A percentile compares a stretch with the other conserved stretches of the same genome.
phyloP scores from a whole-genome alignment of 2,888 invertebrate genomes.

The Eumerus sabulonum region DNA sequence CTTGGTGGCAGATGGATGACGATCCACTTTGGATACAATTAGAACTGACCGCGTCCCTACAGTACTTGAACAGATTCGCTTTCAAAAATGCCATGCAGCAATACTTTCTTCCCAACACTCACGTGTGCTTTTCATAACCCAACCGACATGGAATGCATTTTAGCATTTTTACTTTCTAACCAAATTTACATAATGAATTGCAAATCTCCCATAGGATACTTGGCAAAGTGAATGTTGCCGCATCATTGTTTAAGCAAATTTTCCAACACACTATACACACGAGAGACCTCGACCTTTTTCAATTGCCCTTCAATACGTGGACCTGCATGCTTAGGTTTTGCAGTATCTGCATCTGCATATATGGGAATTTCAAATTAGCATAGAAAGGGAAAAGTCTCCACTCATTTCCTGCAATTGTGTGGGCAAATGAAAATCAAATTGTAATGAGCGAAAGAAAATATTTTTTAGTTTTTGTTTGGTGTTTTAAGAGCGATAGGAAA shows the following conservation, averaged over 20 bases:
- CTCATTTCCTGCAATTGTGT: background rate
- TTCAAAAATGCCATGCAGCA: background rate
- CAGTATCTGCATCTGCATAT: slow-evolving; percentile 12
- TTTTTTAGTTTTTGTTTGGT: background rate
- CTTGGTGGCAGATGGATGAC: slow-evolving; percentile 37
- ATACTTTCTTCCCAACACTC: background rate
- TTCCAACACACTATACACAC: slow-evolving; percentile 36
- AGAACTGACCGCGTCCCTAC: slow-evolving; percentile 36
- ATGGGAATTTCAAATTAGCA: slow-evolving; percentile 56
- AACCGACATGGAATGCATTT: background rate
- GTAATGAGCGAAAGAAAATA: slow-evolving; percentile 30
- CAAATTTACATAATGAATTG: slow-evolving; percentile 64
- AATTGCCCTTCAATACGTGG: slow-evolving; percentile 63
- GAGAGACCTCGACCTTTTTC: slow-evolving; percentile 58
- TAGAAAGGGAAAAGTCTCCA: slow-evolving; percentile 45
- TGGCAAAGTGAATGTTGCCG: slow-evolving; percentile 16
- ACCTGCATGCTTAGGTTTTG: slow-evolving; percentile 1
- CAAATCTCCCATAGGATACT: slow-evolving; percentile 25
- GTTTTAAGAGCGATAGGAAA: slow-evolving; percentile 28
- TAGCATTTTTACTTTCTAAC: slow-evolving; percentile 64
- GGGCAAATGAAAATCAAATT: slow-evolving; percentile 40
- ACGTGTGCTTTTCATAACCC: background rate
- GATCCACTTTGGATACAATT: slow-evolving; percentile 65
- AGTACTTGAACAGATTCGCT: no score
- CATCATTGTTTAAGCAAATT: slow-evolving; percentile 50